Evolutionary conservation across 2,797 vertebrate species (phyloP).

Genomic region (Chloroceryle inda): DNA sequence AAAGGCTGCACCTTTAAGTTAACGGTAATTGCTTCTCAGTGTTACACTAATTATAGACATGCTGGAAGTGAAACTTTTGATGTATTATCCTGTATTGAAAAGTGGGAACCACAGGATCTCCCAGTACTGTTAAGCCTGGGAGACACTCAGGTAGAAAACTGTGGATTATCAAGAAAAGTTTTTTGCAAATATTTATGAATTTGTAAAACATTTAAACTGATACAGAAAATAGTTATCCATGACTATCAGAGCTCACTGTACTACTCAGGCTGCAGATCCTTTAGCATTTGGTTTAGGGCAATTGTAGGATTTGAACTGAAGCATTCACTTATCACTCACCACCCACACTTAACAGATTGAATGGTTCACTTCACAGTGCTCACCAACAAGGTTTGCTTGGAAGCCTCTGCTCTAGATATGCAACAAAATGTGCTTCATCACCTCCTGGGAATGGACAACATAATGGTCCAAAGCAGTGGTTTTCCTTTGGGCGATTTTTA

Average conservation of each 20-base stretch:
- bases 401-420: neutral
- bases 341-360: neutral
- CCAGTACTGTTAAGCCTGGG: neutral
- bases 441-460: neutral
- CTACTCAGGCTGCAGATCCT: neutral
- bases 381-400: neutral
- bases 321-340: neutral
- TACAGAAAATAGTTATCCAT: neutral
- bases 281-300: neutral
- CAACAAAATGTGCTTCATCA: neutral
- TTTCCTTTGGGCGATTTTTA: neutral
- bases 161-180: neutral
- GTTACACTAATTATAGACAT: neutral
- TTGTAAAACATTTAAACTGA: neutral
- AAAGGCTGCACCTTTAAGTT: neutral
- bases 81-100: neutral
- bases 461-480: neutral
- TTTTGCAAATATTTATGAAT: neutral
- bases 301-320: neutral
- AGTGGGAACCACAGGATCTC: accelerated
- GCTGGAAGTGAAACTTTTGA: neutral
- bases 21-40: neutral
- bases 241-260: neutral
- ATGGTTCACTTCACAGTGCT: neutral
- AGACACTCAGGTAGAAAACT: neutral